Percentiles rank a stretch among this genome's conserved stretches.
Evolutionary conservation across 2,888 invertebrate species (phyloP).

Genomic region (Nephrotoma flavescens): DNA sequence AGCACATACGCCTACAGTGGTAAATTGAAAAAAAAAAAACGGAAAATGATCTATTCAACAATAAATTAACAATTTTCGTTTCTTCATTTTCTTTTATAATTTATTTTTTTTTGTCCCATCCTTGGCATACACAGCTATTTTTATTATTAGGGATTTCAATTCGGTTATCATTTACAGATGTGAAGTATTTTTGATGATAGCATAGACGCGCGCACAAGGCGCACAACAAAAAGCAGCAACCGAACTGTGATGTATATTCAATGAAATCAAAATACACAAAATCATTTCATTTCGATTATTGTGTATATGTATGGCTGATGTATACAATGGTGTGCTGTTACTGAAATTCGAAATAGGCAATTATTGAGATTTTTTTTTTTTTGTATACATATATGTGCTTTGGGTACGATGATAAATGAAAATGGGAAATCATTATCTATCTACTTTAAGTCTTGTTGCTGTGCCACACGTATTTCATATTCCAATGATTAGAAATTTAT

Average conservation of each 20-base stretch:
- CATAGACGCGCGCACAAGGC: not conserved
- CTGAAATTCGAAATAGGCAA: not conserved
- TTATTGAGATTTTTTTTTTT: not conserved
- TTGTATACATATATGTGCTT: not conserved
- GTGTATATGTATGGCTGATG: not conserved
- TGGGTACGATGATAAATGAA: not conserved
- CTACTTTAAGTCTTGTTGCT: too few species aligned
- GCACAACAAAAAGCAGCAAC: not conserved
- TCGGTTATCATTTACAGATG: not conserved
- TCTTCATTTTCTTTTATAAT: not conserved
- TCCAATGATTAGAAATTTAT: too few species aligned
- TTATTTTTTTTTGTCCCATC: not conserved
- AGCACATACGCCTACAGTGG: not conserved
- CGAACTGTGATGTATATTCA: not conserved
- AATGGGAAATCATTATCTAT: not conserved
- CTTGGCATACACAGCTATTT: not conserved
- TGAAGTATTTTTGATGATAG: not conserved
- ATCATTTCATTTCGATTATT: not conserved
- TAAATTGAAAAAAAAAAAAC: not conserved
- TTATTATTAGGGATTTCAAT: not conserved
- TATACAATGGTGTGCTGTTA: not conserved
- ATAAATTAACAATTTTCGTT: not conserved
- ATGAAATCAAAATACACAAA: not conserved
- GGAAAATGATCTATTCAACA: not conserved
- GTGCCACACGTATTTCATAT: too few species aligned